Evolutionary conservation across 2,888 invertebrate species (phyloP), one percentile per base, ranked within the genome.

Genomic region (Anodontia alba): DNA sequence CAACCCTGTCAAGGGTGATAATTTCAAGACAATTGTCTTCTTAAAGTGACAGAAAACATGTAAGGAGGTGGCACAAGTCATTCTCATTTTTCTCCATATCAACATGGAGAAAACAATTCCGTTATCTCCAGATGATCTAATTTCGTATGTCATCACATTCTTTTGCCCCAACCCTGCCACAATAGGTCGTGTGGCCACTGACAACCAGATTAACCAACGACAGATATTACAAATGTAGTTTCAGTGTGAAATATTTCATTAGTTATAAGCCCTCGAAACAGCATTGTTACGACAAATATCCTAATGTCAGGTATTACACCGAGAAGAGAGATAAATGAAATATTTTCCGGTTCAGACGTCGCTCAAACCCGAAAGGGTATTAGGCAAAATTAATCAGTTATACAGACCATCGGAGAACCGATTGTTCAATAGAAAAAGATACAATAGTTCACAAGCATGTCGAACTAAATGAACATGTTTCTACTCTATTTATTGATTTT

Each of bases 321-420:
- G 36, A 38, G 42, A 51, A 68, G 36, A 43, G 51, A 73, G 81
- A 85, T 85, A 83, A 85, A 85, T 85, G 85, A 78, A 70, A 69
- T 73, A 76, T 76, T 81, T 80, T 78, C 73, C 75, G 78, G 69
- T 51, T 66, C 72, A 72, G 75, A 72, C 81, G 80, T 85, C 81
- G 62, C 78, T 31, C 26, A 71, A 76, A 71, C 71, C 78, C 73
- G 72, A 78, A 43, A 57, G 46, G 42, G 42, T 31, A 70, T 57
- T 76, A 51, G 73, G 70, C 43, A 54, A 78, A 78, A 82, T 82
- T 78, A 85, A 85, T 85, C 85, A 83, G 69, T 69, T 62, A 62
- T 62, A 62, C 31, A 62, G 62, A 31, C 62, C 20, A 26, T 62
- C 33, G n/a, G 17, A 62, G 31, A 49, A 73, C 62, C 72, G 26